Base-by-base conservation (phyloP, 2,113 vertebrate species). In the Desmodus rotundus region DNA sequence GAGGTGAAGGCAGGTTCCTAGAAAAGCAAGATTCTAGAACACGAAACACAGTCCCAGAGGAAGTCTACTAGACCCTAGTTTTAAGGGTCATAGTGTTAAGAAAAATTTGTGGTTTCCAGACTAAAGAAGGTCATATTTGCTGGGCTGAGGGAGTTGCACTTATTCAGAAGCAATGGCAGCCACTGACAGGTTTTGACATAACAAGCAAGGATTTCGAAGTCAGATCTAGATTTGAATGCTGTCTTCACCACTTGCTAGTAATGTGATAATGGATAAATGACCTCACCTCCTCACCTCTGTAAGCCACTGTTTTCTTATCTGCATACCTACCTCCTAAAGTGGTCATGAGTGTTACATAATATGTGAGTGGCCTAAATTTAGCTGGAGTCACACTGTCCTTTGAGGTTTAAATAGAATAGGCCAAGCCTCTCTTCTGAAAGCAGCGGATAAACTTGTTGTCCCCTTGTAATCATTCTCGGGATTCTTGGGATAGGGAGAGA, bases 281-380 rank as follows among this genome's bases (percentile, higher is more conserved):
- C n/a, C 63, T 80, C 65, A 24, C 63, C 68, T 84, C 56, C 33
- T 84, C 65, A 20, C 70, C 68, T 89, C 56, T 24, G 15, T n/a
- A 31, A 43, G 26, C 65, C 77, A 90, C 92, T 45, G 61, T 97
- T 97, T 97, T 41, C 41, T 96, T 87, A 92, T 85, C 96, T 85
- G 45, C 81, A 15, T 31, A 81, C 38, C 41, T 90, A 50, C 87
- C 72, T 82, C 76, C 56, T 88, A 38, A 78, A 94, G 87, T 89
- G 58, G 38, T 52, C 61, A 83, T 52, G n/a, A 36, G 54, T 36
- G 83, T 89, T 95, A 28, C 41, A 43, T 63, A 97, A 82, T 63
- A n/a, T n/a, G 65, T 31, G 33, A 96, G n/a, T 54, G 93, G 28
- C 54, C 72, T 95, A 96, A 95, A 96, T 95, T 95, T 96, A 97